Evolutionary conservation across 2,797 vertebrate genomes (phyloP), one percentile per base, ranked within the genome.

Genomic region (Urosaurus nigricauda): DNA sequence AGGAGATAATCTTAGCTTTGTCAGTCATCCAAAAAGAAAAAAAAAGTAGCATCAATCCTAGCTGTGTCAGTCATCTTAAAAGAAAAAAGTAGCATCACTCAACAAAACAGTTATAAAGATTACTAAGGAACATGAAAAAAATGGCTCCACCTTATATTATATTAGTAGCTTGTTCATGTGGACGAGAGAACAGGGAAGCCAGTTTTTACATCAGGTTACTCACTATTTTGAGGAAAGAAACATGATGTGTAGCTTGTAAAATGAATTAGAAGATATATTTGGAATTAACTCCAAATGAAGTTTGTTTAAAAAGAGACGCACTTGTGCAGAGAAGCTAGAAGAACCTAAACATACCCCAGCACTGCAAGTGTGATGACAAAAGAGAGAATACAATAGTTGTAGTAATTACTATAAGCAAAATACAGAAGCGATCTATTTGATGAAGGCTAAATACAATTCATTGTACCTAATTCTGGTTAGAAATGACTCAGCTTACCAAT

Each of bases 221-320:
- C 24, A 84, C 40, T 89, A 94, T 88, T 74, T 75, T 40, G 74
- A 93, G 91, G 73, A 60, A 68, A 65, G 88, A 92, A 93, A 58
- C 16, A 93, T 88, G 92, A 92, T 90, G 84, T 75, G 51, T 86
- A 63, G 37, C 21, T 81, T 74, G 17, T 21, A 82, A 65, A 70
- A 53, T 71, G 29, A 53, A 84, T 43, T 35, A 82, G 79, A 63
- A 43, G 14, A 92, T 93, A 90, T 71, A 91, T 93, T 90, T 89
- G 94, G 89, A 95, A 95, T 93, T 93, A 53, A 68, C n/a, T 91
- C 85, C 92, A 92, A 87, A 92, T 90, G 88, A 90, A 40, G 92
- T 56, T 37, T 53, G 89, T 95, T 93, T 37, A 87, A 92, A 73
- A 73, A 58, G 43, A 32, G 8, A 68, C 12, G 8, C 9, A 16